Base-by-base conservation (phyloP, 2,888 invertebrate genomes). In the Acanthococcus lagerstroemiae region DNA sequence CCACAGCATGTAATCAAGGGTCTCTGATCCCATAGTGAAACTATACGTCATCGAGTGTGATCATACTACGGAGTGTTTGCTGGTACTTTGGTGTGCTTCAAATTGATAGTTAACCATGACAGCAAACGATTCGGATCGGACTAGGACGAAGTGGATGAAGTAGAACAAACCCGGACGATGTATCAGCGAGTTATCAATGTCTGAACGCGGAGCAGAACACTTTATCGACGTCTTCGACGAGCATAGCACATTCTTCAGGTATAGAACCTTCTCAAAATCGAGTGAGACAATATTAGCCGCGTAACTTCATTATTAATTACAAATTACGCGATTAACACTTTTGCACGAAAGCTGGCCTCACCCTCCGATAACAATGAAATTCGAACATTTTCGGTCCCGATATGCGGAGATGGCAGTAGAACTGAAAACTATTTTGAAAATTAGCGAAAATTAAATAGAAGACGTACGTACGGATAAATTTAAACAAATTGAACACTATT, bases 11-110 rank as follows among this genome's bases (percentile, higher is more conserved):
- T 21, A 52, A 54, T 63, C 24, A 24, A 63, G 50, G 52, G 50
- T 63, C 30, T 63, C 30, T 24, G 50, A 63, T 63, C 50, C 44
- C 54, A 54, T 54, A 63, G 54, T 63, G 63, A 19, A 63, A 21
- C n/a, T n/a, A n/a, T n/a, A n/a, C n/a, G n/a, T n/a, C n/a, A n/a
- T n/a, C n/a, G n/a, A n/a, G n/a, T n/a, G n/a, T n/a, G n/a, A n/a
- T n/a, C n/a, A n/a, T n/a, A n/a, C n/a, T n/a, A n/a, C n/a, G n/a
- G n/a, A n/a, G n/a, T n/a, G n/a, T n/a, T n/a, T n/a, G n/a, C n/a
- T n/a, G n/a, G n/a, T n/a, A n/a, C n/a, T n/a, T n/a, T n/a, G n/a
- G n/a, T n/a, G n/a, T n/a, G n/a, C n/a, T n/a, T n/a, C n/a, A n/a
- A n/a, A n/a, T n/a, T n/a, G n/a, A n/a, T n/a, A n/a, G n/a, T n/a